Base-by-base conservation (phyloP, 2,888 invertebrate genomes). In the Taphrorychus bicolor region DNA sequence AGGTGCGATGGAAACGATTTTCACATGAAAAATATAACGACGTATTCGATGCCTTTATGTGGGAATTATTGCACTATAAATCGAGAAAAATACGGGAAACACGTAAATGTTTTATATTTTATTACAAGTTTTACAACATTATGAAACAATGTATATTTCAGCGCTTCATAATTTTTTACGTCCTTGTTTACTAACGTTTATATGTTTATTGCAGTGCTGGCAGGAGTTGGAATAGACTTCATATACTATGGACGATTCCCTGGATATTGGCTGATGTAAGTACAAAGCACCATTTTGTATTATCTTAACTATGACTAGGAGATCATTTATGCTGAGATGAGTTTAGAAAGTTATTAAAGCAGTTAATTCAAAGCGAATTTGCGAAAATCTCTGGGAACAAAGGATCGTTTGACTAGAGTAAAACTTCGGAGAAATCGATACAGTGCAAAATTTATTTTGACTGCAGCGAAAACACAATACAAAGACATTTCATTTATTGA, bases 191-290 rank as follows among this genome's bases (percentile, higher is more conserved):
- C 7, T 32, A 32, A 32, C 11, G 32, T 21, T 52, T 52, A n/a
- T n/a, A n/a, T 54, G 1, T 53, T 53, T 53, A 73, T 79, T 79
- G 48, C 85, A 89, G 89, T 88, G 73, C 82, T 87, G 77, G 87
- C 87, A 77, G 88, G 88, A 71, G 88, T 88, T 69, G 89, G 88
- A 40, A 86, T 86, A 23, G 88, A 89, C 81, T 84, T 88, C 74
- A 84, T 85, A 62, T 85, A 85, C 75, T 87, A 88, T 76, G 85
- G 84, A 66, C 86, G 87, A 79, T 80, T 80, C 75, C 84, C 87
- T 72, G 88, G 89, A 73, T 81, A 86, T 77, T 88, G 87, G 80
- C 83, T 88, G 77, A 82, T 88, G 89, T 89, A 84, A 87, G 88
- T 84, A 7, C 3, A 1, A 32, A 11, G 32, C 11, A 32, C 9